Percentiles rank a stretch among this genome's conserved stretches.
Conservation (phyloP, 2,113 vertebrate species). For the Malurus melanocephalus region DNA sequence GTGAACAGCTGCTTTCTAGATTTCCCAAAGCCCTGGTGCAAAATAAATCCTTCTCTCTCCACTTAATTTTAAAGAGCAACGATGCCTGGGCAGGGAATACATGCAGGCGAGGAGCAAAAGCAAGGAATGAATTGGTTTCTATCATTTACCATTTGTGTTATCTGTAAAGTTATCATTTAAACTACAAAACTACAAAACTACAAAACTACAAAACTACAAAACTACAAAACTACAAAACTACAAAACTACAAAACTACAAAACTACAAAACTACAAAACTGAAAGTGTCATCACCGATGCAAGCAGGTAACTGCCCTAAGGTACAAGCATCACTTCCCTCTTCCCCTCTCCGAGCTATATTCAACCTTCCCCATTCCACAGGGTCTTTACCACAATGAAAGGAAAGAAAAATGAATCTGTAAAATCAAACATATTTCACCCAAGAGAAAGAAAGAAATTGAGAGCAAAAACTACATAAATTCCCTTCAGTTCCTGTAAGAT, state of each 20-base stretch:
- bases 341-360: fast-evolving
- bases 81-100: not conserved
- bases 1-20: constrained; percentile 55
- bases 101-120: not conserved
- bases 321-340: not conserved
- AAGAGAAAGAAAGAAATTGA: not conserved
- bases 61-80: constrained; percentile 36
- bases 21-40: constrained; percentile 36
- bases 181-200: not conserved
- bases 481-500: not conserved
- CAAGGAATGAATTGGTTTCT: not conserved
- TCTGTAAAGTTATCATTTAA: not conserved
- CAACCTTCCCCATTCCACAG: not conserved
- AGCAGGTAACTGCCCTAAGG: not conserved
- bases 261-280: not conserved
- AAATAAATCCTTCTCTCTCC: constrained; percentile 49
- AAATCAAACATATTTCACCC: not conserved
- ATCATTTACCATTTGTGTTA: not conserved
- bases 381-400: not conserved
- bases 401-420: not conserved
- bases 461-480: not conserved
- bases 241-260: not conserved
- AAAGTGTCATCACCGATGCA: not conserved
- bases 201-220: not conserved
- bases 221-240: not conserved